Conservation (phyloP, 2,113 vertebrate species). For the Dunckerocampus dactyliophorus region DNA sequence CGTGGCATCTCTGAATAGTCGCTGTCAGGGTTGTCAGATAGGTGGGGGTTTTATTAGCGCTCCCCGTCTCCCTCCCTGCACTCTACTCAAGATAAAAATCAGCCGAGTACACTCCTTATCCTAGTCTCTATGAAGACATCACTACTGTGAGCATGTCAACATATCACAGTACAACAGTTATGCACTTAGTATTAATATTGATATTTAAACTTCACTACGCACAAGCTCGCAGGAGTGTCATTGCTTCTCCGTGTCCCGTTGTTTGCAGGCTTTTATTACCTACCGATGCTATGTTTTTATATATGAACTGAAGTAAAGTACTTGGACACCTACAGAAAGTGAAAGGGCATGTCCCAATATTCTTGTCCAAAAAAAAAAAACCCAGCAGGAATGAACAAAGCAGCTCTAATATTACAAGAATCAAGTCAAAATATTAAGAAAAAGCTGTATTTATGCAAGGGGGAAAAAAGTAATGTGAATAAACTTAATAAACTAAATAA, state of each 20-base stretch:
- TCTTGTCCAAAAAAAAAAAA: too few species aligned
- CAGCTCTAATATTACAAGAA: too few species aligned
- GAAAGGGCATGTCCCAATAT: too few species aligned
- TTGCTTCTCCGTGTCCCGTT: too few species aligned
- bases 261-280: background rate
- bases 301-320: background rate
- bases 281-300: background rate
- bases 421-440: too few species aligned
- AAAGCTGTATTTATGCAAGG: too few species aligned
- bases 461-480: too few species aligned
- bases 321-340: background rate
- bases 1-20: constrained; percentile 28
- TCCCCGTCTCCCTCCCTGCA: background rate
- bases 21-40: constrained; percentile 24
- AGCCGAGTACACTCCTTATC: background rate
- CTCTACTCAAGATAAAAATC: constrained; percentile 25
- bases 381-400: too few species aligned
- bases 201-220: too few species aligned
- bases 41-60: constrained; percentile 8
- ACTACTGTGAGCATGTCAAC: background rate
- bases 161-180: too few species aligned
- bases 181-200: too few species aligned
- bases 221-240: background rate
- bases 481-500: too few species aligned
- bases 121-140: background rate